Percentiles rank a stretch among this genome's conserved stretches.
Conservation (phyloP, 2,797 vertebrate genomes). For the Peromyscus melanophrys region DNA sequence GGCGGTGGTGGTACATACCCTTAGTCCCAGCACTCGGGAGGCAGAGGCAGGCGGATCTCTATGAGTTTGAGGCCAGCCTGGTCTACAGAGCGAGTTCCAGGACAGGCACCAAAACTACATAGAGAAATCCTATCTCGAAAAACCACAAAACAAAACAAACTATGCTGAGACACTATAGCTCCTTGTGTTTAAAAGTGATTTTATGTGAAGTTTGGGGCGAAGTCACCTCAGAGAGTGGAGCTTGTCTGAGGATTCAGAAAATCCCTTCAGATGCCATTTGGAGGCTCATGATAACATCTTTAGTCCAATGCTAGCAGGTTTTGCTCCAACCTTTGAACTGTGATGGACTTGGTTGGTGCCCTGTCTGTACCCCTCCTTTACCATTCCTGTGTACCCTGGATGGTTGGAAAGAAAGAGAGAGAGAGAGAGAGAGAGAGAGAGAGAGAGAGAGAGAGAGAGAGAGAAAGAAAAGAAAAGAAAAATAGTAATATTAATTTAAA, state of each 20-base stretch:
- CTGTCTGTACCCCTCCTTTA: not conserved
- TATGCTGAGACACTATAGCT: conserved; percentile 54
- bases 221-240: conserved; percentile 32
- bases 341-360: not conserved
- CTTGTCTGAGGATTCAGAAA: conserved; percentile 6
- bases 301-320: not conserved
- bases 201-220: conserved; percentile 2
- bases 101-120: not conserved
- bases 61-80: not conserved
- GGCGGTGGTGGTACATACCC: not conserved
- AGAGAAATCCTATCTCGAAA: not conserved
- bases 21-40: not conserved
- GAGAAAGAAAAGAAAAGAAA: no score
- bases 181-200: conserved; percentile 10
- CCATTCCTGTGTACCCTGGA: not conserved
- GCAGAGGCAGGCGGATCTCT: not conserved
- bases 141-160: not conserved
- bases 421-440: not conserved
- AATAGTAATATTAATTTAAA: not conserved
- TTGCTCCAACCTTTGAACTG: not conserved
- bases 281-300: not conserved
- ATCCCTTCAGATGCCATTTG: not conserved
- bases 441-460: not conserved
- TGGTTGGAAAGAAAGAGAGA: no score
- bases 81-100: not conserved